Evolutionary conservation across 2,888 invertebrate species (phyloP), one percentile per base, ranked within the genome.

Genomic region (Perithous albicinctus): DNA sequence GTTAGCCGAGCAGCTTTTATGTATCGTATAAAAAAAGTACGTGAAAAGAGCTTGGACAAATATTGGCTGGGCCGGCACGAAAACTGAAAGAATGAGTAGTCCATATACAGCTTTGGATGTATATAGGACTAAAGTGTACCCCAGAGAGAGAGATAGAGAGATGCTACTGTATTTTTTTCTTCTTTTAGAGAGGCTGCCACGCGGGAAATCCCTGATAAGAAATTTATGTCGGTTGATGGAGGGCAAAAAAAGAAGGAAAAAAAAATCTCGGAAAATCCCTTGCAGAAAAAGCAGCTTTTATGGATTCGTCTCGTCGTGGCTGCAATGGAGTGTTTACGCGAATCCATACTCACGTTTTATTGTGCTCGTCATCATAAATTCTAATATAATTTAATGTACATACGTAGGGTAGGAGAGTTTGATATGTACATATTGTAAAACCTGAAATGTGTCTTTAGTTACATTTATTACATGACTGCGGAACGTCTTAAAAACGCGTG

Each of bases 1-100:
- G 77, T 83, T 80, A 78, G 46, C 46, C 78, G 61, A 72, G 73
- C 73, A 70, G 73, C 73, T 79, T 74, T 74, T 74, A 74, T 79
- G 61, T 61, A 73, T 61, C 38, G 51, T 38, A 41, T 46, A 29
- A 56, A 29, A 56, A 75, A 66, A 29, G 63, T 70, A 70, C n/a
- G n/a, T 78, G 61, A 78, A 78, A 78, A 78, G 73, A 66, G 59
- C 66, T 73, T 67, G 73, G 63, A 78, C 73, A 78, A 78, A 78
- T 78, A 78, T 78, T 78, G 78, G 41, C 78, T 26, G n/a, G 46
- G 26, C 46, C 38, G 48, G 51, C 38, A 51, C 51, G 69, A 61
- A 61, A 20, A 12, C 72, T 59, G 59, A 78, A 78, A 73, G 69
- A 77, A 69, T 29, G 46, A 78, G 41, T 64, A 23, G 56, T 46